A percentile compares a stretch with the other conserved stretches of the same genome.
Conservation (phyloP, 2,797 vertebrate species). For the Taenioides sp. region DNA sequence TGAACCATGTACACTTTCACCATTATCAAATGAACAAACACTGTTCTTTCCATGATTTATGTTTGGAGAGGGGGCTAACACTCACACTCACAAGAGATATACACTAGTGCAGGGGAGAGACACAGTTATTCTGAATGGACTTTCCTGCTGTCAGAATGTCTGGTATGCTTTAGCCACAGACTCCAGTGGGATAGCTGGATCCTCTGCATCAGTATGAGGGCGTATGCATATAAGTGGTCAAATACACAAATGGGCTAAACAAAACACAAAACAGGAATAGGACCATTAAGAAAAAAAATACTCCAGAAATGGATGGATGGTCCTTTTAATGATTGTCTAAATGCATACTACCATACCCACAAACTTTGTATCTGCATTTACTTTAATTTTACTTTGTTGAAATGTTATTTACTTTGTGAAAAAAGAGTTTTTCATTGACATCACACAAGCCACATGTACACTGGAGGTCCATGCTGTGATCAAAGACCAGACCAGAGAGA, state of each 20-base stretch:
- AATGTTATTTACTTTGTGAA: constrained; percentile 39
- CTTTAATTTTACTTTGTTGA: constrained; percentile 24
- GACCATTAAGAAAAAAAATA: background rate
- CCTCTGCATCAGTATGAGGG: constrained; percentile 69
- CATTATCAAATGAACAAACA: constrained; percentile 60
- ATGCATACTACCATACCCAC: constrained; percentile 2
- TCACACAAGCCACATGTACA: constrained; percentile 66
- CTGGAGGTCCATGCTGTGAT: constrained; percentile 47
- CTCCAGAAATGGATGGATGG: background rate
- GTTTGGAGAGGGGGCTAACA: constrained; percentile 50
- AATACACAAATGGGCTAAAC: constrained; percentile 11
- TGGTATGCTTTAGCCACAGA: constrained; percentile 85
- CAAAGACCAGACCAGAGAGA: constrained; percentile 59
- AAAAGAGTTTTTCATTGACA: constrained; percentile 68
- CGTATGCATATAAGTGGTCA: constrained; percentile 30
- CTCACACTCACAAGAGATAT: constrained; percentile 32
- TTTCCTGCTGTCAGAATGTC: constrained; percentile 86
- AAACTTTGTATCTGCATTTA: constrained; percentile 62
- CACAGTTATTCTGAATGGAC: constrained; percentile 74
- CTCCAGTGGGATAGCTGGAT: constrained; percentile 81
- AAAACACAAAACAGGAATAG: constrained; percentile 48
- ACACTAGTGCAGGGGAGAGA: constrained; percentile 59
- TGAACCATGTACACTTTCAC: constrained; percentile 66
- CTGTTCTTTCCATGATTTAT: constrained; percentile 63
- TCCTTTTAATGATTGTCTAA: background rate